Conservation (phyloP, 2,113 vertebrate genomes). For the Perca schrenkii region DNA sequence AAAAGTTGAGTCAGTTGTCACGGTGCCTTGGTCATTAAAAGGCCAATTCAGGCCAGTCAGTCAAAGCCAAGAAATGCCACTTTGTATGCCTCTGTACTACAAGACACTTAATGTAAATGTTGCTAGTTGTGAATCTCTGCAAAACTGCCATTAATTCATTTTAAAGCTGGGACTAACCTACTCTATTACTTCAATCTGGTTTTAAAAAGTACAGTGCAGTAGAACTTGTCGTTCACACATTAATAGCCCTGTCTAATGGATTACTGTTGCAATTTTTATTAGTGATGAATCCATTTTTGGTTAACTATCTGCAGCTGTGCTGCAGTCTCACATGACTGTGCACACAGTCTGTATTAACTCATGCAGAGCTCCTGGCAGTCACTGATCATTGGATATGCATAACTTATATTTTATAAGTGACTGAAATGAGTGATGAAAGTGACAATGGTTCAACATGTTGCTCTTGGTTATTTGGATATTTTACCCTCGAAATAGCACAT, state of each 20-base stretch:
- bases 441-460: background rate
- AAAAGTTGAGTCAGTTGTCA: background rate
- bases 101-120: slow-evolving; percentile 7
- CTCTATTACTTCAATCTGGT: no score
- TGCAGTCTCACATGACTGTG: background rate
- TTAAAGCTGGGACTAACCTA: no score
- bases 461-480: background rate
- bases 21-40: background rate
- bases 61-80: background rate
- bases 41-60: background rate
- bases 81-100: background rate
- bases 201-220: background rate
- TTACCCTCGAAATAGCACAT: background rate
- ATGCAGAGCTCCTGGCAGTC: background rate
- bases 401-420: background rate
- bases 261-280: background rate
- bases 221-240: background rate
- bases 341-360: background rate
- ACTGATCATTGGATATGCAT: slow-evolving; percentile 25
- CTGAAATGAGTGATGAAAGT: background rate
- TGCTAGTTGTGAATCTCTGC: background rate
- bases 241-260: background rate
- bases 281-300: background rate
- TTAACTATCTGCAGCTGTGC: background rate
- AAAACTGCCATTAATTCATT: background rate